Percentiles rank a stretch among this genome's conserved stretches.
Evolutionary conservation across 2,888 invertebrate genomes (phyloP).

Genomic region (Leptinotarsa tumamoca): DNA sequence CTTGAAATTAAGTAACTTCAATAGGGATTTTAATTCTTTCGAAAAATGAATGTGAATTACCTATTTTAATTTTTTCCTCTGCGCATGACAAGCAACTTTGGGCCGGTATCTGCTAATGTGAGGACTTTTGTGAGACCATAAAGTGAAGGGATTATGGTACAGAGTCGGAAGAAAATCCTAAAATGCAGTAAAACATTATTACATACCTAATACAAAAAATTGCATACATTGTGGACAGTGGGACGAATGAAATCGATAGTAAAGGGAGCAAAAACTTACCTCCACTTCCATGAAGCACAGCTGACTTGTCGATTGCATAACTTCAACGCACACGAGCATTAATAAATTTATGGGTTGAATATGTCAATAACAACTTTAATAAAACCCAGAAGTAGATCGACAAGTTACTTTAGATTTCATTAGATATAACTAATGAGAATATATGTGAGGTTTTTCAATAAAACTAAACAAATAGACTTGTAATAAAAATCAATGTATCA

Average conservation of each 20-base stretch:
- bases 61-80: too few species aligned
- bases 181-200: too few species aligned
- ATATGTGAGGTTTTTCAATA: slow-evolving; percentile 1
- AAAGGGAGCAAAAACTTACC: not conserved
- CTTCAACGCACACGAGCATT: not conserved
- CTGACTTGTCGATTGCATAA: slow-evolving; percentile 5
- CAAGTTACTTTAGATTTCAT: slow-evolving; percentile 13
- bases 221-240: not conserved
- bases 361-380: slow-evolving; percentile 11
- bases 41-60: too few species aligned
- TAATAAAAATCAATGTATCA: slow-evolving; percentile 3
- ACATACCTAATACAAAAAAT: not conserved
- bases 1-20: too few species aligned
- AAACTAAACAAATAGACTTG: not conserved
- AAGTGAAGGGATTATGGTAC: too few species aligned
- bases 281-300: not conserved
- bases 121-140: too few species aligned
- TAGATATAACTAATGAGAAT: slow-evolving; percentile 16
- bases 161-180: too few species aligned
- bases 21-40: too few species aligned
- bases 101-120: too few species aligned
- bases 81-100: too few species aligned
- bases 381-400: not conserved
- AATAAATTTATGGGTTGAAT: slow-evolving; percentile 9
- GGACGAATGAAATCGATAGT: slow-evolving; percentile 1